Base-by-base conservation (phyloP, 2,888 invertebrate genomes). In the Agrypnus murinus region DNA sequence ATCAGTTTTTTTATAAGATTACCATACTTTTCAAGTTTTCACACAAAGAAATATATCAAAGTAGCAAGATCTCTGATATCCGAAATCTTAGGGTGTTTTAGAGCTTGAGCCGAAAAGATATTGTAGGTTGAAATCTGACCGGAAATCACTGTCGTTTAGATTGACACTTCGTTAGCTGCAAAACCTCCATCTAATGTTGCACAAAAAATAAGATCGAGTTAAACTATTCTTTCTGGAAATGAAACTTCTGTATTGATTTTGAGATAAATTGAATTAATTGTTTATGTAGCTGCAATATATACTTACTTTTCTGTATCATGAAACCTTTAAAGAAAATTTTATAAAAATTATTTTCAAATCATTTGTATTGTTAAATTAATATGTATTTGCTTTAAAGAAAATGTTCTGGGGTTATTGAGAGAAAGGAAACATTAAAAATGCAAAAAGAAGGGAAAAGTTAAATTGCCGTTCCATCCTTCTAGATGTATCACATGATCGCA, bases 41-140 rank as follows among this genome's bases (percentile, higher is more conserved):
- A 8, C n/a, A 19, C 12, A 10, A 14, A 50, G 50, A 32, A 25
- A 50, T n/a, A 31, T 50, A 50, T 50, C 50, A 12, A 8, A 50
- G 12, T 32, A 50, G 50, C 50, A 25, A 25, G 50, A 4, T 32
- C 25, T n/a, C 32, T 50, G 14, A 15, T 15, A 15, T 15, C 46
- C 10, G 17, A 46, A 46, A 46, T 46, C 46, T 46, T 4, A 17
- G 12, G 50, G 3, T 25, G 25, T 31, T 31, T 43, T 50, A 50
- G n/a, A 19, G 31, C 31, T 50, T 31, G 32, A 50, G 50, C 50
- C 14, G 25, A 32, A 25, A 25, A 50, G 32, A 50, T 50, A 62
- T 34, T 62, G 17, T 17, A 34, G 32, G 46, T 34, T 48, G 60
- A 48, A 62, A 62, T 60, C 60, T 46, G 46, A 62, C 34, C 32